Percentiles rank a stretch among this genome's conserved stretches.
Evolutionary conservation across 1,140 invertebrate species (phyloP).

Genomic region (Conus betulinus): DNA sequence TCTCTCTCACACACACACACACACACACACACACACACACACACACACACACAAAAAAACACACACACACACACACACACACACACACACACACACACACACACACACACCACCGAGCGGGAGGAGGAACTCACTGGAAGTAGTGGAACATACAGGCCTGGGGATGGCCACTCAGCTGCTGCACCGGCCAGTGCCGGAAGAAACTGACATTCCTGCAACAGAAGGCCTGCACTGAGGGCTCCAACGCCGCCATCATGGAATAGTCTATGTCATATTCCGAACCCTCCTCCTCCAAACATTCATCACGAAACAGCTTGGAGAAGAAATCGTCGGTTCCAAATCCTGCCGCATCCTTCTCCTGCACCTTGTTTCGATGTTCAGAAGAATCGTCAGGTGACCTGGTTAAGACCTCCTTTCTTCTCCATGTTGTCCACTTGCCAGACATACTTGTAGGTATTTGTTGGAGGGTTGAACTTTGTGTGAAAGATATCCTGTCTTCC

Average conservation of each 20-base stretch:
- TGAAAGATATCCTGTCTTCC: no score
- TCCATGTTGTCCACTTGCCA: no score
- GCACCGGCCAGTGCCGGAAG: constrained; percentile 64
- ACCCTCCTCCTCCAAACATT: neutral
- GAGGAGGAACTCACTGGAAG: constrained; percentile 61
- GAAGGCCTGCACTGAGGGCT: constrained; percentile 24
- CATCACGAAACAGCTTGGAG: no score
- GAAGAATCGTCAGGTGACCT: no score
- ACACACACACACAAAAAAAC: neutral
- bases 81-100: constrained; percentile 1
- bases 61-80: constrained; percentile 5
- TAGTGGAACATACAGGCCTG: constrained; percentile 66
- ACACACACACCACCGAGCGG: neutral
- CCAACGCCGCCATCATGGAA: neutral
- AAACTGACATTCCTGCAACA: constrained; percentile 60
- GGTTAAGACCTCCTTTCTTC: no score
- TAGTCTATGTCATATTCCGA: neutral
- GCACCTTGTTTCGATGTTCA: neutral
- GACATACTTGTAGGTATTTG: no score
- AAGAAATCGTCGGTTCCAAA: no score
- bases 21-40: no score
- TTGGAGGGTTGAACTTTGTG: no score
- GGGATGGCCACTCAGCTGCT: constrained; percentile 53
- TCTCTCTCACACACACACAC: neutral
- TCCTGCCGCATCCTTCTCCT: neutral